Base-by-base conservation (phyloP, 2,888 invertebrate genomes). In the Apodemia zela region DNA sequence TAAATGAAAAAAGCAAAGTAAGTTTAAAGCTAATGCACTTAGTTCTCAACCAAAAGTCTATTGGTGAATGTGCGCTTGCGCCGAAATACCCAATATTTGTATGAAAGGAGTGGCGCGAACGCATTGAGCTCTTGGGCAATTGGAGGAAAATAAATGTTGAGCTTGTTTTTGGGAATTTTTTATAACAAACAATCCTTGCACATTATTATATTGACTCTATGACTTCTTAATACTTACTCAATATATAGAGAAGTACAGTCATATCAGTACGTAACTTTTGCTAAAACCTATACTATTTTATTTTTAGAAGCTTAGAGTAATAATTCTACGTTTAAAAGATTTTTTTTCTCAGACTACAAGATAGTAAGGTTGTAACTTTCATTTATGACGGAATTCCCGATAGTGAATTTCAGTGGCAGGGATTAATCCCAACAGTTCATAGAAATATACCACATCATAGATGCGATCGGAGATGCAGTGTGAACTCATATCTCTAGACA, bases 71-170 rank as follows among this genome's bases (percentile, higher is more conserved):
- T 77, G 79, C 82, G 79, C 78, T 66, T 69, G 75, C 79, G 82
- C 80, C 84, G 75, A 82, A 81, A 75, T 74, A 74, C 72, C 74
- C 77, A 79, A 78, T 89, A 88, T 89, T 89, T 89, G 89, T 89
- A 89, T 77, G 74, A 69, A 75, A 76, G 77, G 75, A 77, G 77
- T 70, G 72, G 74, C 69, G 67, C 29, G 59, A 38, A 54, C 45
- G 67, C 42, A 54, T 65, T 63, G 63, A 65, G 58, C 64, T 62
- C 67, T 72, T 74, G 71, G 29, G 71, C 68, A 73, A 75, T 64
- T 67, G 62, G 59, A 66, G 67, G 69, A 65, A 70, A 70, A 71
- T 54, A 54, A 54, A 25, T 25, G 11, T 2, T 25, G 15, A 15
- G 18, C 13, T 21, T 51, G 11, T 51, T 51, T 51, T 54, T 54